Percentiles rank a stretch among this genome's conserved stretches.
Conservation (phyloP, 53 echinoderm and acorn worm genomes). For the Actinopyga echinites region DNA sequence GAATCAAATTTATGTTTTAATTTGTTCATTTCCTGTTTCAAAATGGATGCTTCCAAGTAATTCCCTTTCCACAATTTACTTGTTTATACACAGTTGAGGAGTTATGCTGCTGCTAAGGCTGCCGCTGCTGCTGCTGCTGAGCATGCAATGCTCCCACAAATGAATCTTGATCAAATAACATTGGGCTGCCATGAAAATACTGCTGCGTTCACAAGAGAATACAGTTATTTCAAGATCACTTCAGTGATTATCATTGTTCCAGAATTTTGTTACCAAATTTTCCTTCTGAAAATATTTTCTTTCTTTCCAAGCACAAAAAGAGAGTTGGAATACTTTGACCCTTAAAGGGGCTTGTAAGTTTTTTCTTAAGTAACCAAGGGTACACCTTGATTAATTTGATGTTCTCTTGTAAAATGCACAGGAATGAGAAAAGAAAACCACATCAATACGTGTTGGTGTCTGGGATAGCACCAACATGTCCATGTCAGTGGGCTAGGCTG, state of each 20-base stretch:
- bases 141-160: conserved; percentile 36
- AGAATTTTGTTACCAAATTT: too few relatives aligned
- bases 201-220: conserved; percentile 41
- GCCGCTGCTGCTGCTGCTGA: neutral
- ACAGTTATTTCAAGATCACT: neutral
- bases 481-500: conserved; percentile 15
- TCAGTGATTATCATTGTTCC: too few relatives aligned
- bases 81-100: neutral
- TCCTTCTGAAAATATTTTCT: too few relatives aligned
- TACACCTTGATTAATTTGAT: too few relatives aligned
- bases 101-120: conserved; percentile 24
- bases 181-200: neutral
- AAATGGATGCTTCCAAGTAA: too few relatives aligned
- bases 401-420: conserved; percentile 22
- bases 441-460: conserved; percentile 47
- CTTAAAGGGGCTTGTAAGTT: too few relatives aligned
- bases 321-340: too few relatives aligned
- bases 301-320: too few relatives aligned
- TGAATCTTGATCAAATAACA: conserved; percentile 15
- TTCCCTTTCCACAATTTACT: neutral
- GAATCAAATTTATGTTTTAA: too few relatives aligned
- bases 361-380: too few relatives aligned
- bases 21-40: too few relatives aligned
- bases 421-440: conserved; percentile 38
- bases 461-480: conserved; percentile 35